Evolutionary conservation across 2,888 invertebrate genomes (phyloP), one percentile per base, ranked within the genome.

Genomic region (Synergus itoensis): DNA sequence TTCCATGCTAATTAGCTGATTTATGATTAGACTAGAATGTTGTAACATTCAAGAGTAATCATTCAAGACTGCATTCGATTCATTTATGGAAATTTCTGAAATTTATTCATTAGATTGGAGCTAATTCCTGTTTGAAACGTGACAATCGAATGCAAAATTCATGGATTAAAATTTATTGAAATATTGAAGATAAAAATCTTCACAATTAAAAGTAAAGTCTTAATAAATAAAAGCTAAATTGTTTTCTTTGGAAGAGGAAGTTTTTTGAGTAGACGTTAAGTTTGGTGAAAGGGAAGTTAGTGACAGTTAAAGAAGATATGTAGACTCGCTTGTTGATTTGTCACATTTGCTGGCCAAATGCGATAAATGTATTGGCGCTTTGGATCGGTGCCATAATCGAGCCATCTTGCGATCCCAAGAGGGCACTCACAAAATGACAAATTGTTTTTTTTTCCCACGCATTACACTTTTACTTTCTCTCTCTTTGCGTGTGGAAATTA

Each of bases 51-150:
- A n/a, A n/a, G n/a, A n/a, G n/a, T n/a, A n/a, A n/a, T n/a, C n/a
- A 2, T 21, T 60, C 1, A 4, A 57, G 57, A 7, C 48, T n/a
- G 48, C 1, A 16, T 67, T 28, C 14, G 21, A 67, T 45, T 45
- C 14, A 45, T 45, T 45, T 53, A 48, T 48, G 69, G 9, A 53
- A 73, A 53, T 73, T 16, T 73, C 48, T 73, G 45, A 21, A 69
- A 69, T 69, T 69, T 69, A 69, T 69, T 69, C 67, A 69, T 73
- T 36, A 53, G 12, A 16, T 16, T 12, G 9, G 21, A 60, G 28
- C 11, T 36, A 36, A 36, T 73, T 48, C 45, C 36, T 48, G 28
- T 18, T 67, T 40, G 4, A 9, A 64, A 18, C 1, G 36, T 40
- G n/a, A 64, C 9, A 64, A 40, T 9, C 12, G n/a, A 60, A 21